phyloP scores from a whole-genome alignment of 1,140 invertebrate species.

The Drosophila sechellia region DNA sequence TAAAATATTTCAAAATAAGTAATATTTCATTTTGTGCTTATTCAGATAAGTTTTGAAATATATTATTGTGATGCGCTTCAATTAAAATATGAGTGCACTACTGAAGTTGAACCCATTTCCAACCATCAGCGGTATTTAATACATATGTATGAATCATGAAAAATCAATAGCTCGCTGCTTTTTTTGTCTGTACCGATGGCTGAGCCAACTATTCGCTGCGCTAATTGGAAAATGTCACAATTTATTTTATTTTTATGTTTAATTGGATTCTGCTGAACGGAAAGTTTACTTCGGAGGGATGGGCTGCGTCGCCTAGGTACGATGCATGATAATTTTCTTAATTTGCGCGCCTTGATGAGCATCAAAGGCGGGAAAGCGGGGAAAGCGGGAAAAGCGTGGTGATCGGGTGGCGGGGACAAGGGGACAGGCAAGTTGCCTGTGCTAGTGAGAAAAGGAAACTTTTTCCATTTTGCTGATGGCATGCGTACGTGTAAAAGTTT shows the following conservation, averaged over 20 bases:
- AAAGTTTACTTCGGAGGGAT: constrained; percentile 30
- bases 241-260: constrained; percentile 83
- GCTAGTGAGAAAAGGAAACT: constrained; percentile 57
- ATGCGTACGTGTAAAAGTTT: constrained; percentile 78
- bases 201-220: constrained; percentile 57
- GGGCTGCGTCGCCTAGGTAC: constrained; percentile 49
- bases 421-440: constrained; percentile 1
- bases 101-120: too few species aligned
- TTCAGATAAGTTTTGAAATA: too few species aligned
- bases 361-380: constrained; percentile 12
- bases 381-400: too few species aligned
- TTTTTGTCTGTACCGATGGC: neutral
- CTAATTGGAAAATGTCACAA: constrained; percentile 82
- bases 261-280: constrained; percentile 68
- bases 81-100: too few species aligned
- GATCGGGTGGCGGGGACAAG: neutral
- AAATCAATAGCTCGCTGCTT: neutral
- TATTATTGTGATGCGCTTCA: too few species aligned
- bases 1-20: neutral
- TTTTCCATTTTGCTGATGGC: constrained; percentile 82
- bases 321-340: constrained; percentile 82
- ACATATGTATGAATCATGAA: too few species aligned
- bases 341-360: constrained; percentile 77
- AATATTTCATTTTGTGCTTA: too few species aligned
- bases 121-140: too few species aligned